These are phyloP conservation scores for Pomatostomus ruficeps DNA, from an alignment of 2,113 vertebrate genomes.

Conservation along the genomic window DNA sequence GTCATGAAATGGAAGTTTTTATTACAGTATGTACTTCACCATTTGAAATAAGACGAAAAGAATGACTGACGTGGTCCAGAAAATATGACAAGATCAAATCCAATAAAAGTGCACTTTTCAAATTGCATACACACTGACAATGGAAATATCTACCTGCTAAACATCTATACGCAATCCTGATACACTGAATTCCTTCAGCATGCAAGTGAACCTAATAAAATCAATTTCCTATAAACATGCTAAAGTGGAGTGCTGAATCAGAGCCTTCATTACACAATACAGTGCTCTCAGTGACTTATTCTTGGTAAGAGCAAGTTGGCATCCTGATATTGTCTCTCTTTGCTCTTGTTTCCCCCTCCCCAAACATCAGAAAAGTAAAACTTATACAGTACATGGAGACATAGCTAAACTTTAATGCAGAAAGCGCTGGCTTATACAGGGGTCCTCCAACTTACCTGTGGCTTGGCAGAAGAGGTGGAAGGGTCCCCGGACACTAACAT, in stretches of 20 bases:
- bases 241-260: neutral
- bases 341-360: neutral
- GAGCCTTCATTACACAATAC: neutral
- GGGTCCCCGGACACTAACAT: conserved; percentile 78
- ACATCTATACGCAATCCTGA: neutral
- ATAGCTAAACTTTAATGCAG: neutral
- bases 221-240: neutral
- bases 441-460: conserved; percentile 82
- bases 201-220: neutral
- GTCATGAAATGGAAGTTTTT: neutral
- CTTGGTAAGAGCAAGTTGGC: neutral
- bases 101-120: neutral
- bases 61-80: neutral
- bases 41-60: neutral
- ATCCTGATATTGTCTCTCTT: neutral
- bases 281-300: neutral
- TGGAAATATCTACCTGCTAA: neutral
- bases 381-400: neutral
- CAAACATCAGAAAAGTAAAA: neutral
- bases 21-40: neutral
- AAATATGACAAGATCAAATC: neutral
- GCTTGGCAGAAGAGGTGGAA: conserved; percentile 96
- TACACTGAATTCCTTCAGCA: neutral
- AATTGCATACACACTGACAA: neutral
- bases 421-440: neutral